A percentile compares a stretch with the other conserved stretches of the same genome.
Conservation (phyloP, 2,888 invertebrate species). For the Fabriciana adippe region DNA sequence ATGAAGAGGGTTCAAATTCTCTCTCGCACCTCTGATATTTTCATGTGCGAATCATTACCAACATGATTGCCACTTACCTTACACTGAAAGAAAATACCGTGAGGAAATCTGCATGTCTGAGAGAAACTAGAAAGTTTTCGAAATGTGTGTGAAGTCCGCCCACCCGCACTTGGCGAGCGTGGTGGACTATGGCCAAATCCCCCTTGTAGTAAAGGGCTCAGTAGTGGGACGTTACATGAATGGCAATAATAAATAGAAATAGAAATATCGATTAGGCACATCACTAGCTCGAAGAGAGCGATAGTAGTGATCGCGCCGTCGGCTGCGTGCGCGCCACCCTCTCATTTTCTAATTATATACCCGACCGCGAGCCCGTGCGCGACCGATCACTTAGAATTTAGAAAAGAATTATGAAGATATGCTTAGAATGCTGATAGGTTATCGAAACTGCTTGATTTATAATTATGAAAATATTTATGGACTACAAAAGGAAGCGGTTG, state of each 20-base stretch:
- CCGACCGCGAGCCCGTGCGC: constrained; percentile 78
- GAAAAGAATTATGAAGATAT: constrained; percentile 53
- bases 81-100: too few species aligned
- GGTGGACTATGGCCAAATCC: too few species aligned
- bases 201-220: too few species aligned
- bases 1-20: too few species aligned
- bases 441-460: constrained; percentile 5
- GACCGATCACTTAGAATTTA: constrained; percentile 74
- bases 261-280: constrained; percentile 37
- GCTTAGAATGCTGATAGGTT: constrained; percentile 30
- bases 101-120: too few species aligned
- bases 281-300: constrained; percentile 68
- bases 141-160: too few species aligned
- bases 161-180: too few species aligned
- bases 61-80: too few species aligned
- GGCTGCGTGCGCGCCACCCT: constrained; percentile 79
- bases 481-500: background rate
- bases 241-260: constrained; percentile 17
- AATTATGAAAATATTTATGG: background rate
- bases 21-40: too few species aligned
- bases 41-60: too few species aligned
- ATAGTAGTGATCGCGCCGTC: constrained; percentile 75
- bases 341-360: constrained; percentile 81
- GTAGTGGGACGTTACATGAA: too few species aligned
- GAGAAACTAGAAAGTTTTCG: too few species aligned